Conservation (phyloP, 1,140 invertebrate genomes). For the Aphidius ervi region DNA sequence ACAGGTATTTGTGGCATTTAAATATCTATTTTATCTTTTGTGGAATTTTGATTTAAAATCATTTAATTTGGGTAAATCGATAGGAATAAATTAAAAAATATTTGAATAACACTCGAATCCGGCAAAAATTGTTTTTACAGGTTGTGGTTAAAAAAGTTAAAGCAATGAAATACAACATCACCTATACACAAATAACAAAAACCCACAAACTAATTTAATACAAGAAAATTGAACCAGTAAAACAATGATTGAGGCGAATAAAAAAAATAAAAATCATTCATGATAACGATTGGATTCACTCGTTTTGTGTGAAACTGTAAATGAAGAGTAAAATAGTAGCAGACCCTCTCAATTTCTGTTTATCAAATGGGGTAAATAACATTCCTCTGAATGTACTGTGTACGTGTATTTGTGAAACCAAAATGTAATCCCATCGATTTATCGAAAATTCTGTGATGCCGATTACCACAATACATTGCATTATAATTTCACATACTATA, state of each 20-base stretch:
- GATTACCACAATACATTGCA: slow-evolving; percentile 30
- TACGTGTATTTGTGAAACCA: not conserved
- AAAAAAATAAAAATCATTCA: slow-evolving; percentile 8
- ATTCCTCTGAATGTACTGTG: slow-evolving; percentile 1
- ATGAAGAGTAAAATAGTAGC: slow-evolving; percentile 16
- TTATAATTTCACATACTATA: slow-evolving; percentile 36
- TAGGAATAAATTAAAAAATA: no score
- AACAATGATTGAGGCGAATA: not conserved
- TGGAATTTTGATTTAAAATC: no score
- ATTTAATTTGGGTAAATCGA: no score
- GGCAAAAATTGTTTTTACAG: no score
- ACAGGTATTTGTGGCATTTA: no score
- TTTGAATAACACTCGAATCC: no score
- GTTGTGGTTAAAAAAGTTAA: no score
- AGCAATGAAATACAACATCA: not conserved
- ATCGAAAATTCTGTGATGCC: slow-evolving; percentile 31
- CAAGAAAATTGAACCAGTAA: slow-evolving; percentile 4
- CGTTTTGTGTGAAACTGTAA: slow-evolving; percentile 13
- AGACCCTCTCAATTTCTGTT: slow-evolving; percentile 15
- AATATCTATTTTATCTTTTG: no score
- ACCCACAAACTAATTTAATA: not conserved
- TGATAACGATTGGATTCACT: slow-evolving; percentile 8
- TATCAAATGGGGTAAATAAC: slow-evolving; percentile 7
- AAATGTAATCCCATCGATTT: slow-evolving; percentile 35
- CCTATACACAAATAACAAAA: no score